Conservation (phyloP, 2,888 invertebrate species). For the Drosophila planitibia region DNA sequence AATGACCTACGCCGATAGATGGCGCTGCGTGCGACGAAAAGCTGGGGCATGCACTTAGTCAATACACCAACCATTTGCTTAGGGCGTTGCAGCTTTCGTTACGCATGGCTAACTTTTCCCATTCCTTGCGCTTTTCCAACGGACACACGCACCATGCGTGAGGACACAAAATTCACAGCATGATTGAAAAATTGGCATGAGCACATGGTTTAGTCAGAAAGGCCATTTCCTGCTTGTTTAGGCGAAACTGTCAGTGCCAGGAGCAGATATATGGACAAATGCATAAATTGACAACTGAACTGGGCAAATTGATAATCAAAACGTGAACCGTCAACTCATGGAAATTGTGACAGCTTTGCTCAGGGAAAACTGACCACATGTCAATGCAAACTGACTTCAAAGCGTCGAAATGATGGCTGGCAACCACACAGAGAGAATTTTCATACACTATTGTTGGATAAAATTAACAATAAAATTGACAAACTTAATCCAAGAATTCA, state of each 20-base stretch:
- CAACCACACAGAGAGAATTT: background rate
- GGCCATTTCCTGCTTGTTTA: conserved; percentile 43
- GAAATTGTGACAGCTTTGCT: conserved; percentile 49
- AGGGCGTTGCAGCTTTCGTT: background rate
- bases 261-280: conserved; percentile 25
- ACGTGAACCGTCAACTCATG: background rate
- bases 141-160: conserved; percentile 46
- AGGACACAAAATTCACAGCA: conserved; percentile 45
- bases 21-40: conserved; percentile 16
- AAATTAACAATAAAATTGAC: background rate
- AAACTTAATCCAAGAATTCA: background rate
- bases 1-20: conserved; percentile 9
- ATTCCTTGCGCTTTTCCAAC: background rate
- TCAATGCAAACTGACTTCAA: conserved; percentile 73
- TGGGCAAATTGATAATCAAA: conserved; percentile 40
- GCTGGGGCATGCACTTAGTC: conserved; percentile 8
- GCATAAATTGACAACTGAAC: conserved; percentile 9
- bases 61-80: conserved; percentile 7
- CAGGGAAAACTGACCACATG: conserved; percentile 72
- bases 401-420: conserved; percentile 64
- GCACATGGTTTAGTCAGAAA: conserved; percentile 27
- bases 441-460: background rate
- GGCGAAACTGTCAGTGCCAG: conserved; percentile 44
- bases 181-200: conserved; percentile 63
- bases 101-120: background rate